Conservation (phyloP, 1,140 invertebrate species). For the Heliconius hewitsoni region DNA sequence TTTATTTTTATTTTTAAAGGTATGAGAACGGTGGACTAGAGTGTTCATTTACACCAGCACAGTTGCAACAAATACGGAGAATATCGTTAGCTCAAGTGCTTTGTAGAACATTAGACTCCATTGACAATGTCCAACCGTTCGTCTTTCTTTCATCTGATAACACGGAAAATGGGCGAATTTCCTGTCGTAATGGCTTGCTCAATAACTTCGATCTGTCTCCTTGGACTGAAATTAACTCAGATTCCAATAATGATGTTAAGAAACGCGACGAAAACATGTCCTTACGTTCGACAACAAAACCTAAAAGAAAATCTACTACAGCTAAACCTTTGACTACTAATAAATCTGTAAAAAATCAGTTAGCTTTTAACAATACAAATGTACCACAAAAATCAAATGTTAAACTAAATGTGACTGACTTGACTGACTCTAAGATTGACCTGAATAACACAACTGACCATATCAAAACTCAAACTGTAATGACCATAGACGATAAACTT, state of each 20-base stretch:
- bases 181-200: slow-evolving; percentile 86
- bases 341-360: slow-evolving; percentile 44
- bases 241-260: slow-evolving; percentile 66
- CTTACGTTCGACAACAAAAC: slow-evolving; percentile 44
- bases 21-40: slow-evolving; percentile 90
- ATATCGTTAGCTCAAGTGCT: slow-evolving; percentile 91
- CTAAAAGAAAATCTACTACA: slow-evolving; percentile 52
- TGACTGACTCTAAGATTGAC: slow-evolving; percentile 31
- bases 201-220: slow-evolving; percentile 86
- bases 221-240: slow-evolving; percentile 81
- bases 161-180: slow-evolving; percentile 84
- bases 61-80: slow-evolving; percentile 92
- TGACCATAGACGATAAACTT: slow-evolving; percentile 78
- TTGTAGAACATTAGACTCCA: slow-evolving; percentile 90
- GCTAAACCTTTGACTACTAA: slow-evolving; percentile 49
- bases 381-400: slow-evolving; percentile 47
- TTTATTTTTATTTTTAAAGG: slow-evolving; percentile 52
- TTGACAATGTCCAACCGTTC: slow-evolving; percentile 87
- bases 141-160: slow-evolving; percentile 87
- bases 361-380: slow-evolving; percentile 22
- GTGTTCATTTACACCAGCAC: slow-evolving; percentile 90
- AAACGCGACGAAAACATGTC: slow-evolving; percentile 55
- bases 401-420: slow-evolving; percentile 50
- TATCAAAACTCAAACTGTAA: slow-evolving; percentile 32
- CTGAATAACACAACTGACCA: slow-evolving; percentile 19